phyloP scores from a whole-genome alignment of 2,888 invertebrate species.

The Lepeophtheirus nordmannii region DNA sequence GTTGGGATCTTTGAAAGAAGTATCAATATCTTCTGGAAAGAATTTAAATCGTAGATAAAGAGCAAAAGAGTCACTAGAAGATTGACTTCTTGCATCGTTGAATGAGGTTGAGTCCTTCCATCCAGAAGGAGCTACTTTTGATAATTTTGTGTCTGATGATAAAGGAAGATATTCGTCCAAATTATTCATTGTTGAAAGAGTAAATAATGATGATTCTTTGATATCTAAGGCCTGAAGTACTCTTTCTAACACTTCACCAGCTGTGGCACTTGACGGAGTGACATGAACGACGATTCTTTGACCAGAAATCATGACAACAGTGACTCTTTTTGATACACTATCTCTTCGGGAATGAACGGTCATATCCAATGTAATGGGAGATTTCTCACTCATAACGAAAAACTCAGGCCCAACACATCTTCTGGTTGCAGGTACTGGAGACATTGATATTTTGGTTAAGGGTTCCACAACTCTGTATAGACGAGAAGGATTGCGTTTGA shows the following conservation, averaged over 20 bases:
- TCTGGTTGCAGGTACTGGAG: constrained; percentile 10
- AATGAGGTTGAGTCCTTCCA: constrained; percentile 16
- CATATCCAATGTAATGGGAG: constrained; percentile 10
- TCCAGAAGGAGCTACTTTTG: constrained; percentile 6
- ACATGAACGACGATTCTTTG: constrained; percentile 10
- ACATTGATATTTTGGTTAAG: constrained; percentile 7
- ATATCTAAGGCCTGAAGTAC: constrained; percentile 1
- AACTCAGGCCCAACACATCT: constrained; percentile 16
- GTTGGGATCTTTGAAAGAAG: constrained; percentile 13
- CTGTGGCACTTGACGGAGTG: neutral
- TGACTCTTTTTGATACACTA: neutral
- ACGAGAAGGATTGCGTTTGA: constrained; percentile 15
- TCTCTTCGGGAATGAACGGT: constrained; percentile 10
- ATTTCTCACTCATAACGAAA: constrained; percentile 11
- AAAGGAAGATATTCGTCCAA: neutral
- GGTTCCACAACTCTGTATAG: constrained; percentile 17
- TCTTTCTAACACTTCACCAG: constrained; percentile 10
- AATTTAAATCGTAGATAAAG: constrained; percentile 16
- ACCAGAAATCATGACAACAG: constrained; percentile 10
- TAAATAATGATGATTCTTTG: constrained; percentile 7
- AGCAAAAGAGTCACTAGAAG: neutral
- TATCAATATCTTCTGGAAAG: constrained; percentile 10
- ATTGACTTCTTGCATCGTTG: neutral
- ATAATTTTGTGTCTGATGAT: constrained; percentile 7
- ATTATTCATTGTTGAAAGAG: neutral